Evolutionary conservation across 1,140 invertebrate species (phyloP).

Genomic region (Pseudomyrmex dendroicus): DNA sequence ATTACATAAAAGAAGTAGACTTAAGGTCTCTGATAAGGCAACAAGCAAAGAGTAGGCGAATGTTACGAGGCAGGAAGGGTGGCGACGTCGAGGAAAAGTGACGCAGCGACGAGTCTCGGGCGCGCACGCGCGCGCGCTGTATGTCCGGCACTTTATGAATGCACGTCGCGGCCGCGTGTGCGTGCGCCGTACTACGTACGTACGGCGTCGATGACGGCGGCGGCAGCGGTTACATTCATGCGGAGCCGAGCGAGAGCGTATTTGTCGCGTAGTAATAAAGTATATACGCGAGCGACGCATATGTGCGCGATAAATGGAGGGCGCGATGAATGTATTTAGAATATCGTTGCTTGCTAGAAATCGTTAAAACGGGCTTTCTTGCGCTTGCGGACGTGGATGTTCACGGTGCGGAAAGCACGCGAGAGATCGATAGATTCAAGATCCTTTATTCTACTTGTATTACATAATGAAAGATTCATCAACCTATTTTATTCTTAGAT

Average conservation of each 20-base stretch:
- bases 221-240: conserved; percentile 70
- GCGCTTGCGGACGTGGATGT: conserved; percentile 37
- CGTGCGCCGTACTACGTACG: conserved; percentile 57
- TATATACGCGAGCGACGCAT: conserved; percentile 53
- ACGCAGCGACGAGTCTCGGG: conserved; percentile 54
- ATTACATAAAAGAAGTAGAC: neutral
- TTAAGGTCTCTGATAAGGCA: neutral
- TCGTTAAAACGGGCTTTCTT: conserved; percentile 58
- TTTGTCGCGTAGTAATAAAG: conserved; percentile 65
- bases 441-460: neutral
- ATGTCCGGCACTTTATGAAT: conserved; percentile 80
- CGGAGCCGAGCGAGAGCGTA: conserved; percentile 64
- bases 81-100: conserved; percentile 64
- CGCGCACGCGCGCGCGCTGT: conserved; percentile 72
- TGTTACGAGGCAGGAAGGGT: conserved; percentile 59
- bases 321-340: conserved; percentile 64
- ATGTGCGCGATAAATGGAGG: conserved; percentile 49
- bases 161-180: conserved; percentile 70
- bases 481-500: conserved; percentile 5
- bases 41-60: conserved; percentile 31
- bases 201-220: conserved; percentile 43
- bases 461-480: neutral
- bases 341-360: conserved; percentile 40
- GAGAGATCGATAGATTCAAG: conserved; percentile 18
- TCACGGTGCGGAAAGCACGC: conserved; percentile 37